Base-by-base conservation (phyloP, 2,888 invertebrate species). In the Drosophila prostipennis region DNA sequence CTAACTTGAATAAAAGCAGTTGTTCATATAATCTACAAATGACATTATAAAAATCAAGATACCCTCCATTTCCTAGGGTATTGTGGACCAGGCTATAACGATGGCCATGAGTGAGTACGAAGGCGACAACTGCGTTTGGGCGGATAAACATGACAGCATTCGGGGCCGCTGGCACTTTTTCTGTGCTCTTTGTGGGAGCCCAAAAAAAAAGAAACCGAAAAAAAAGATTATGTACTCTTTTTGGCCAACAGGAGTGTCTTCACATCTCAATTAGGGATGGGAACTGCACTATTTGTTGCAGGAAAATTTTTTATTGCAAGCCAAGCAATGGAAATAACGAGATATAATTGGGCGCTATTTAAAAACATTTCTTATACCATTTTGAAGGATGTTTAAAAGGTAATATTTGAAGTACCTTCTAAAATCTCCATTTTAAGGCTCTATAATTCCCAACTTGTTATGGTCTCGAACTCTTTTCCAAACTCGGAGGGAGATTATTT, bases 101-200 rank as follows among this genome's bases (percentile, higher is more conserved):
- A n/a, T 16, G 16, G 43, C 32, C 40, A 16, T 53, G 40, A 40
- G 26, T 53, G 29, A 60, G 32, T 40, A 51, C 49, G 58, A 67
- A 52, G 61, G 72, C 86, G 86, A 79, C 82, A 82, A 74, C 83
- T 82, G 83, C 80, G 83, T 82, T 77, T 74, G 85, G 80, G 81
- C 79, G 83, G 70, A 72, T 69, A 75, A 52, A 36, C 34, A 40
- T 39, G 52, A 52, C 39, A 46, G 64, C 46, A 40, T 39, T 46
- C 19, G 63, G 40, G 34, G 23, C 46, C 32, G 37, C n/a, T 59
- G 42, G 14, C 39, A 39, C 39, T 14, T 39, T 39, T 39, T 39
- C 37, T 39, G 14, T 8, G 39, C 39, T 39, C 8, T 39, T 39
- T 39, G 39, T 39, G 39, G 39, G 14, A 39, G 8, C 39, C 39